A percentile compares a stretch with the other conserved stretches of the same genome.
These are phyloP conservation scores for Drosophila hawaiiensis DNA, from an alignment of 2,888 invertebrate genomes.

Conservation along the genomic window DNA sequence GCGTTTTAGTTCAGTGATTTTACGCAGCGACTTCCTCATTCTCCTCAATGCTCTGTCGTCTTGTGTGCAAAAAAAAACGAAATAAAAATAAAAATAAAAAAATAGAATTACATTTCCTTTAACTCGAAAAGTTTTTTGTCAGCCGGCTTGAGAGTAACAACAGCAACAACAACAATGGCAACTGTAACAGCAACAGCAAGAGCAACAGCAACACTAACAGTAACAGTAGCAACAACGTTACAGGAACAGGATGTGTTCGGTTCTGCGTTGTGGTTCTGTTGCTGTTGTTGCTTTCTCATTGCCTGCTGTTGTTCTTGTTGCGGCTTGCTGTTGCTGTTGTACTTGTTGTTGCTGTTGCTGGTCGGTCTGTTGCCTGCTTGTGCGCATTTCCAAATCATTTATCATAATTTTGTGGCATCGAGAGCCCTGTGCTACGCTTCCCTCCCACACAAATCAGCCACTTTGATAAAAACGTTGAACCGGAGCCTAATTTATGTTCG, in stretches of 20 bases:
- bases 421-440: slow-evolving; percentile 38
- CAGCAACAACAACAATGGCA: slow-evolving; percentile 29
- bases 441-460: slow-evolving; percentile 17
- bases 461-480: slow-evolving; percentile 78
- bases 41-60: slow-evolving; percentile 47
- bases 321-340: slow-evolving; percentile 3
- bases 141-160: slow-evolving; percentile 47
- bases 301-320: slow-evolving; percentile 1
- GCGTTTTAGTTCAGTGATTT: slow-evolving; percentile 80
- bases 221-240: slow-evolving; percentile 23
- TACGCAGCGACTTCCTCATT: slow-evolving; percentile 71
- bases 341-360: slow-evolving; percentile 33
- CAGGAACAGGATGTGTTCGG: slow-evolving; percentile 81
- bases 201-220: slow-evolving; percentile 29
- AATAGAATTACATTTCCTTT: slow-evolving; percentile 73
- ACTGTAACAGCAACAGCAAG: slow-evolving; percentile 15
- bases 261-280: slow-evolving; percentile 74
- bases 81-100: neutral
- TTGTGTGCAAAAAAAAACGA: slow-evolving; percentile 28
- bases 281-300: slow-evolving; percentile 7
- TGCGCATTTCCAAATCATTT: slow-evolving; percentile 80
- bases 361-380: slow-evolving; percentile 69
- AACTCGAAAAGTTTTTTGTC: slow-evolving; percentile 76
- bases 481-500: slow-evolving; percentile 77
- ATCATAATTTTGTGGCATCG: slow-evolving; percentile 80